These are phyloP conservation scores for Gymnoscopelus braueri DNA, from an alignment of 2,797 vertebrate species.

Conservation along the genomic window DNA sequence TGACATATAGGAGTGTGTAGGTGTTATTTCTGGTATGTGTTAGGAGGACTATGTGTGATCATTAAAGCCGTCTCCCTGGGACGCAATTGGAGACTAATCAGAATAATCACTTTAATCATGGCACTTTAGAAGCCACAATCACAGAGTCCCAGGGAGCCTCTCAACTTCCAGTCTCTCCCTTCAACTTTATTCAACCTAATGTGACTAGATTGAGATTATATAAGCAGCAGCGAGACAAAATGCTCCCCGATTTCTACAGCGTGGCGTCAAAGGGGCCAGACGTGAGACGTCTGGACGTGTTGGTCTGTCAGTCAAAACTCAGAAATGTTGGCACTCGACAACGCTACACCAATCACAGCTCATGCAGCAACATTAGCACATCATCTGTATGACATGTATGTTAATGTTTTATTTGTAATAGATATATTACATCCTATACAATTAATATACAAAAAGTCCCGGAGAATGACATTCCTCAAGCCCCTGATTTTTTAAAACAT, in stretches of 20 bases:
- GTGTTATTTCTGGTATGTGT: slow-evolving; percentile 34
- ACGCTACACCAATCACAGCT: too few relatives aligned
- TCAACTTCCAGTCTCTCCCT: slow-evolving; percentile 35
- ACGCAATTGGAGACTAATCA: slow-evolving; percentile 61
- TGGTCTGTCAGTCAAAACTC: too few relatives aligned
- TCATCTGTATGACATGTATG: too few relatives aligned
- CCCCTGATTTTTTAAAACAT: too few relatives aligned
- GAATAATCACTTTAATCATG: slow-evolving; percentile 66
- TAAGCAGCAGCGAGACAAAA: slow-evolving; percentile 25
- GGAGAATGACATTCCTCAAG: too few relatives aligned
- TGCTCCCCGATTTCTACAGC: background rate
- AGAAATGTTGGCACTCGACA: too few relatives aligned
- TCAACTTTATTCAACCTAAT: slow-evolving; percentile 39
- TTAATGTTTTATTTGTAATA: too few relatives aligned
- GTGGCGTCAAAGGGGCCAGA: too few relatives aligned
- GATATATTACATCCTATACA: too few relatives aligned
- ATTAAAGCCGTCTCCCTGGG: slow-evolving; percentile 57
- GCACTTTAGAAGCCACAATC: slow-evolving; percentile 40
- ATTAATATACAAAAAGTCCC: too few relatives aligned
- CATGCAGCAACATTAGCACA: too few relatives aligned
- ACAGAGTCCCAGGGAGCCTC: slow-evolving; percentile 27
- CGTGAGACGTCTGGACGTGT: too few relatives aligned
- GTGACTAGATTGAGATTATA: slow-evolving; percentile 32
- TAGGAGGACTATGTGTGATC: slow-evolving; percentile 44
- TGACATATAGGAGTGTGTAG: slow-evolving; percentile 21